Percentiles rank a stretch among this genome's conserved stretches.
Evolutionary conservation across 2,888 invertebrate species (phyloP).

Genomic region (Epistrophella euchroma): DNA sequence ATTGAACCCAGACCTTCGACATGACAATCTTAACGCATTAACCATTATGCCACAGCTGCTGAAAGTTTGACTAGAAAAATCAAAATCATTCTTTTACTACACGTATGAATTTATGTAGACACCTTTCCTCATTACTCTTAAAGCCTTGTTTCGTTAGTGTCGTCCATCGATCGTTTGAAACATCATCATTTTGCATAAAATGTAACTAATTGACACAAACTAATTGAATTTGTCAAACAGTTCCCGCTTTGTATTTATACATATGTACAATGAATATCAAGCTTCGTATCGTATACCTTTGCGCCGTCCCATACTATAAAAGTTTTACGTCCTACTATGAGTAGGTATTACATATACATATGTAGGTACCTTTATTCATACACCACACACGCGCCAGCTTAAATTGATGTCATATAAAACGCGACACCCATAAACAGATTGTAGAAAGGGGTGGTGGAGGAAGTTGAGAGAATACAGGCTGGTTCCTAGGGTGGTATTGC

Average conservation of each 20-base stretch:
- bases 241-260: slow-evolving; percentile 9
- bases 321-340: neutral
- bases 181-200: neutral
- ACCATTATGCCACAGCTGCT: too few species aligned
- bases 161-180: neutral
- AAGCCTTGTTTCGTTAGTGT: neutral
- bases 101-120: neutral
- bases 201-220: slow-evolving; percentile 40
- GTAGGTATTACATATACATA: neutral
- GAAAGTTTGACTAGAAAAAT: too few species aligned
- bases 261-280: too few species aligned
- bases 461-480: neutral
- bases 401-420: slow-evolving; percentile 52
- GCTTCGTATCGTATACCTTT: neutral
- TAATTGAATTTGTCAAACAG: slow-evolving; percentile 50
- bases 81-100: too few species aligned
- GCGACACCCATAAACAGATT: slow-evolving; percentile 23
- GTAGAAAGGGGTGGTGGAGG: neutral
- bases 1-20: too few species aligned
- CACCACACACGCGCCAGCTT: slow-evolving; percentile 27
- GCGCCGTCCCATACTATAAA: neutral
- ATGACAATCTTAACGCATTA: too few species aligned
- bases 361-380: neutral
- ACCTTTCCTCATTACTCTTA: neutral
- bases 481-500: neutral